phyloP scores from a whole-genome alignment of 2,113 vertebrate genomes.

The Leucosticte australis region DNA sequence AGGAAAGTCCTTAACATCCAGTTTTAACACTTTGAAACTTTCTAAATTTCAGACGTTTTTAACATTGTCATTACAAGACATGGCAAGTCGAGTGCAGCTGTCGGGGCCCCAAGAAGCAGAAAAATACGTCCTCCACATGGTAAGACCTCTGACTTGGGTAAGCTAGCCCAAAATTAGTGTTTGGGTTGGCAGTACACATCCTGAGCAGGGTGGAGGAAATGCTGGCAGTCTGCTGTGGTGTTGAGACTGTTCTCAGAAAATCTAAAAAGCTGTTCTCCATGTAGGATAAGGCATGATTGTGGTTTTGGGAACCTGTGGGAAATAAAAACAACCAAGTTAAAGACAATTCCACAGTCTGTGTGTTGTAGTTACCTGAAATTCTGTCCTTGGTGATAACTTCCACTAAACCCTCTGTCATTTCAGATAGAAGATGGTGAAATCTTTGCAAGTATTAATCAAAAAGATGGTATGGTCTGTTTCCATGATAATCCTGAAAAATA shows the following conservation, averaged over 20 bases:
- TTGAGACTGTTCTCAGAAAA: neutral
- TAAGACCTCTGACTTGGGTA: constrained; percentile 64
- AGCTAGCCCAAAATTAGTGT: neutral
- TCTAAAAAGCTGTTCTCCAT: neutral
- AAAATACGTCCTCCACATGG: constrained; percentile 99
- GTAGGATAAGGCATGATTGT: neutral
- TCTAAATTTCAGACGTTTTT: constrained; percentile 89
- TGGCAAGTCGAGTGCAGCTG: constrained; percentile 97
- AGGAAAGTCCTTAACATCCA: neutral
- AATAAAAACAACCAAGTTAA: neutral
- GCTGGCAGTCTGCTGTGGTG: neutral
- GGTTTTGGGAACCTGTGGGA: neutral
- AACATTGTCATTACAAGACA: constrained; percentile 98
- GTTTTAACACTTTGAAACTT: neutral
- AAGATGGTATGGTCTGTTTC: constrained; percentile 99
- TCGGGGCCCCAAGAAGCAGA: constrained; percentile 96
- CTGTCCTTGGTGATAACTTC: neutral
- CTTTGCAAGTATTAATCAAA: constrained; percentile 99
- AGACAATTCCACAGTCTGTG: neutral
- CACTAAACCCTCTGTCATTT: neutral
- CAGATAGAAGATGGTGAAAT: constrained; percentile 99
- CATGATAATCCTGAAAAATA: constrained; percentile 99
- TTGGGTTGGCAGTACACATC: neutral
- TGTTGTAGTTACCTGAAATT: neutral
- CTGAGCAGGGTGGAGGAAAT: neutral